Conservation (phyloP, 2,888 invertebrate genomes). For the Sclerodermus sp. region DNA sequence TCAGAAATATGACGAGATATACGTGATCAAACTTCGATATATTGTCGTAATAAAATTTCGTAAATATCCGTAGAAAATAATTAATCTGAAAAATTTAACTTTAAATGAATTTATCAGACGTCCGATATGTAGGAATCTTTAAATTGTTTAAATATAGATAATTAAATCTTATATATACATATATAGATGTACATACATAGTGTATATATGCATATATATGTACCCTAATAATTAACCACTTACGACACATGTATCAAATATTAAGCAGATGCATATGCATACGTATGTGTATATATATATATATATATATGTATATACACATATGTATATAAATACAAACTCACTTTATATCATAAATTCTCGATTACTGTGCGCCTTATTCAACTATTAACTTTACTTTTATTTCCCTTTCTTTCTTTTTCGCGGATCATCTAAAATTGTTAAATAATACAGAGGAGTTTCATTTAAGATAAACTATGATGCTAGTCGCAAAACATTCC, state of each 20-base stretch:
- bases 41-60: background rate
- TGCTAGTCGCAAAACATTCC: too few species aligned
- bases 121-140: conserved; percentile 47
- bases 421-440: conserved; percentile 1
- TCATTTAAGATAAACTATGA: too few species aligned
- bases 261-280: background rate
- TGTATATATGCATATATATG: too few species aligned
- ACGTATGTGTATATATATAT: conserved; percentile 3
- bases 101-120: background rate
- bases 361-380: conserved; percentile 28
- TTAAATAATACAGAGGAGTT: background rate
- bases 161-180: too few species aligned
- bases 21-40: background rate
- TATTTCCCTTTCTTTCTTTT: too few species aligned
- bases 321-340: too few species aligned
- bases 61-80: too few species aligned
- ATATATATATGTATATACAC: conserved; percentile 2
- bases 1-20: background rate
- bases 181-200: too few species aligned
- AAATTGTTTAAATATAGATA: conserved; percentile 32
- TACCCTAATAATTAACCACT: background rate
- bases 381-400: conserved; percentile 10
- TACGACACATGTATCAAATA: background rate
- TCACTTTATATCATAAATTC: conserved; percentile 19
- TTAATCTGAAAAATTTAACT: too few species aligned